These are phyloP conservation scores for Liposcelis brunnea DNA, from an alignment of 2,888 invertebrate genomes.

Conservation along the genomic window DNA sequence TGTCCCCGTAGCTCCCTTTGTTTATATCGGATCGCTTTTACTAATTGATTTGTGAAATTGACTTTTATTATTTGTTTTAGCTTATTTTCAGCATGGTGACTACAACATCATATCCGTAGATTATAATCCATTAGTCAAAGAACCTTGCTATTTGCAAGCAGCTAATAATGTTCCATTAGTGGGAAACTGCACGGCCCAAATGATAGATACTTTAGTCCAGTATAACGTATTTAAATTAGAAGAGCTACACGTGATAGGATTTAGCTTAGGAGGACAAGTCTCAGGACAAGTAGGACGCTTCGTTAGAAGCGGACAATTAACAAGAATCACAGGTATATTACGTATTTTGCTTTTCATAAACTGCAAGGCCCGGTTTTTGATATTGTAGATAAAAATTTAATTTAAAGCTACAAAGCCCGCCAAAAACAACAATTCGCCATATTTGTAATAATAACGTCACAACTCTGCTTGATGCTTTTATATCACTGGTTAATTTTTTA, in stretches of 20 bases:
- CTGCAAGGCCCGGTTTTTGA: neutral
- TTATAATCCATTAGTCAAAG: conserved; percentile 37
- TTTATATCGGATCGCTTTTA: too few relatives aligned
- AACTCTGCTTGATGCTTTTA: too few relatives aligned
- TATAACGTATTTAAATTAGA: conserved; percentile 26
- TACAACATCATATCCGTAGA: conserved; percentile 45
- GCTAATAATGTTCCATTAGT: conserved; percentile 38
- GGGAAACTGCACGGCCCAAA: conserved; percentile 39
- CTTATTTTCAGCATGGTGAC: conserved; percentile 33
- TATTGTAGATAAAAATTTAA: too few relatives aligned
- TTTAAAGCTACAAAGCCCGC: too few relatives aligned
- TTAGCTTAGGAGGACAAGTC: conserved; percentile 44
- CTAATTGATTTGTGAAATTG: too few relatives aligned
- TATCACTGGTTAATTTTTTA: too few relatives aligned
- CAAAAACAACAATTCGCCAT: conserved; percentile 7
- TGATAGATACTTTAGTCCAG: conserved; percentile 34
- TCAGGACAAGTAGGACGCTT: conserved; percentile 35
- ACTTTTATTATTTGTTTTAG: too few relatives aligned
- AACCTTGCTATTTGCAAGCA: conserved; percentile 41
- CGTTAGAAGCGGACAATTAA: conserved; percentile 21
- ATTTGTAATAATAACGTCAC: too few relatives aligned
- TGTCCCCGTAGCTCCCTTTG: too few relatives aligned
- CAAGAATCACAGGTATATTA: conserved; percentile 1
- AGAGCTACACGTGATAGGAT: conserved; percentile 41
- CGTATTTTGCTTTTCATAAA: too few relatives aligned